Conservation (phyloP, 2,888 invertebrate species). For the Agapetus fuscipes region DNA sequence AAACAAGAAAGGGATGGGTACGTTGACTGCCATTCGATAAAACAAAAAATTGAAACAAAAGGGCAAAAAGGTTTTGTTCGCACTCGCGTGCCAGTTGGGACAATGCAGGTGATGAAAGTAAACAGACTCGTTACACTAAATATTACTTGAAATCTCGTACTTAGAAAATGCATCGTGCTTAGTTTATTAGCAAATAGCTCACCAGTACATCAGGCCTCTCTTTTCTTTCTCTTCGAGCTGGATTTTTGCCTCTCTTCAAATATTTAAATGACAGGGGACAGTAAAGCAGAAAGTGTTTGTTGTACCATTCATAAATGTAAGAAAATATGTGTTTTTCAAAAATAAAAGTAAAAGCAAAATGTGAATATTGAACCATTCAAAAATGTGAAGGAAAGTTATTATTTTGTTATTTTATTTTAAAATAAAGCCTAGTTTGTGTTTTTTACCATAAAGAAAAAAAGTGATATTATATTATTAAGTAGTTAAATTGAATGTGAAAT, state of each 20-base stretch:
- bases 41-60: constrained; percentile 9
- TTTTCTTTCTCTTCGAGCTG: constrained; percentile 10
- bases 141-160: constrained; percentile 14
- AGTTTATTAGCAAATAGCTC: constrained; percentile 17
- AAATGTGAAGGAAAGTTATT: too few relatives aligned
- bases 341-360: too few relatives aligned
- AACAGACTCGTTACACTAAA: constrained; percentile 12
- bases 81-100: constrained; percentile 21
- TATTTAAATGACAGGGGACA: constrained; percentile 4
- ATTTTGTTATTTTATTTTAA: too few relatives aligned
- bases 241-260: constrained; percentile 6
- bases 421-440: too few relatives aligned
- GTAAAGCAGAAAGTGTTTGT: constrained; percentile 1
- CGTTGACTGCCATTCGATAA: constrained; percentile 16
- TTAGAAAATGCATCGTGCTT: constrained; percentile 21
- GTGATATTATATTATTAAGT: too few relatives aligned
- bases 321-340: not conserved
- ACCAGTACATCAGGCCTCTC: constrained; percentile 16
- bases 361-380: too few relatives aligned
- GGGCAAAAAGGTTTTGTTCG: constrained; percentile 9
- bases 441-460: too few relatives aligned
- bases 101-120: constrained; percentile 20
- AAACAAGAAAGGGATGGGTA: too few relatives aligned
- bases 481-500: too few relatives aligned
- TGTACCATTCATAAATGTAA: not conserved